Evolutionary conservation across 1,140 invertebrate species (phyloP).

Genomic region (Lerema accius): DNA sequence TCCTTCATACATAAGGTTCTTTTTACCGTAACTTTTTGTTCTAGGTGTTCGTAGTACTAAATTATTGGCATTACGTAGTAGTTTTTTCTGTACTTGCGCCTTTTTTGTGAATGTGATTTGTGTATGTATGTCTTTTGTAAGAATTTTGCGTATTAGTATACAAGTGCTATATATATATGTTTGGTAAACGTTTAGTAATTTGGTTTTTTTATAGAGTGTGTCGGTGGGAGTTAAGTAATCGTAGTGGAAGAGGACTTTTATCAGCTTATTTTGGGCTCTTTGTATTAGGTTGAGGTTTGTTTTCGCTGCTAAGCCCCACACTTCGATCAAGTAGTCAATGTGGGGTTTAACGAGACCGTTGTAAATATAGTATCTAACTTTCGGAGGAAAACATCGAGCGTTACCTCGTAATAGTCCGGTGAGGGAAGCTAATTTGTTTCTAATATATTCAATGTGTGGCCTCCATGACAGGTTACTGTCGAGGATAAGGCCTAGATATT

Average conservation of each 20-base stretch:
- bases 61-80: neutral
- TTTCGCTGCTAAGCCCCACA: neutral
- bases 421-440: constrained; percentile 35
- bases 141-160: neutral
- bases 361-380: neutral
- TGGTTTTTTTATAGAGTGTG: neutral
- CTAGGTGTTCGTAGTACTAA: neutral
- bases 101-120: no score
- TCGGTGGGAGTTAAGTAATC: no score
- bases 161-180: neutral
- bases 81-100: no score
- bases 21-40: neutral
- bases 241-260: no score
- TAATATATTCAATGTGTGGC: constrained; percentile 38
- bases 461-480: constrained; percentile 42
- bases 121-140: no score
- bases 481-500: constrained; percentile 46
- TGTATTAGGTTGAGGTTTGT: neutral
- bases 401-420: constrained; percentile 9
- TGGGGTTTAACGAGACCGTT: neutral
- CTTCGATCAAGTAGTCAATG: neutral
- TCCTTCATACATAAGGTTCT: neutral
- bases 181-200: neutral
- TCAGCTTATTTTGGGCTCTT: neutral
- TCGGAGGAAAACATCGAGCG: neutral